Conservation (phyloP, 2,888 invertebrate genomes). For the Belgica antarctica region DNA sequence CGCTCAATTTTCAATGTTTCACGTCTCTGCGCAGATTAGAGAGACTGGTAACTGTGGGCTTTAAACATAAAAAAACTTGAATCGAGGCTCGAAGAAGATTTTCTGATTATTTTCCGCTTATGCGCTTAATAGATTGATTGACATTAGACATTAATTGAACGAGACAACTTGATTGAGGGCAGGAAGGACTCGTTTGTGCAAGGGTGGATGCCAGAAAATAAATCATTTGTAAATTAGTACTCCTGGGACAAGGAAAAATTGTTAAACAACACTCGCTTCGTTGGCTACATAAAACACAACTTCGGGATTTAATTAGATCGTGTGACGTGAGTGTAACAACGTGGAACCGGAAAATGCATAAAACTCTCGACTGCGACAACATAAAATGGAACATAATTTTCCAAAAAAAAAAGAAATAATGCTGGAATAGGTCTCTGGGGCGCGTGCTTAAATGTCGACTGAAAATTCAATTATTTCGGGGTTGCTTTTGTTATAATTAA, state of each 20-base stretch:
- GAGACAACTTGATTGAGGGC: neutral
- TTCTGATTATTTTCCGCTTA: neutral
- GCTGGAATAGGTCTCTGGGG: too few relatives aligned
- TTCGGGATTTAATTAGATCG: constrained; percentile 1
- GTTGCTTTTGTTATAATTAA: too few relatives aligned
- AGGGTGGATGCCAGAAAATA: too few relatives aligned
- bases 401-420: too few relatives aligned
- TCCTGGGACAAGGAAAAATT: neutral
- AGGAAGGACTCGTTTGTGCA: neutral
- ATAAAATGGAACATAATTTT: too few relatives aligned
- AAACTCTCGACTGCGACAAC: constrained; percentile 8
- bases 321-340: neutral
- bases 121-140: constrained; percentile 21
- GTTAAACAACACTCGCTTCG: constrained; percentile 6
- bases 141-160: constrained; percentile 19
- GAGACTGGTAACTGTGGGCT: too few relatives aligned
- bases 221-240: neutral
- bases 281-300: constrained; percentile 1
- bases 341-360: neutral
- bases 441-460: too few relatives aligned
- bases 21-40: too few relatives aligned
- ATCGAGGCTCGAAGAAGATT: neutral
- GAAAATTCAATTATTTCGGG: too few relatives aligned
- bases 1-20: too few relatives aligned
- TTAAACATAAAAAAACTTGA: neutral